Evolutionary conservation across 2,113 vertebrate species (phyloP).

Genomic region (Mus spicilegus): DNA sequence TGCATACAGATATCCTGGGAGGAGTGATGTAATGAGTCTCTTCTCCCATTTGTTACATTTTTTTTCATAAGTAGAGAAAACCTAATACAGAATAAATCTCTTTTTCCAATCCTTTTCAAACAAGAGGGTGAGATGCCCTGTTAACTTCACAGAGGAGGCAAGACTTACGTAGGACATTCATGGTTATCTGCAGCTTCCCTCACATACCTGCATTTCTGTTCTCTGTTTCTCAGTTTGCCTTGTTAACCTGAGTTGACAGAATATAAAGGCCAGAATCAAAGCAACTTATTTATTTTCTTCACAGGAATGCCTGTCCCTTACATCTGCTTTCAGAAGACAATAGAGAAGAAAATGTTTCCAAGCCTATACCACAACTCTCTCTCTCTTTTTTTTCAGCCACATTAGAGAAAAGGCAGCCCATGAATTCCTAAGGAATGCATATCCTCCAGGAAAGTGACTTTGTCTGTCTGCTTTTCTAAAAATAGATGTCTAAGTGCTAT

Average conservation of each 20-base stretch:
- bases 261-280: constrained; percentile 66
- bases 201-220: constrained; percentile 9
- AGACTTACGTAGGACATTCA: constrained; percentile 30
- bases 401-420: constrained; percentile 66
- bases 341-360: constrained; percentile 73
- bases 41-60: background rate
- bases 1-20: no score
- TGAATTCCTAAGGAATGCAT: background rate
- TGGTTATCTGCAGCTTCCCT: constrained; percentile 63
- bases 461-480: background rate
- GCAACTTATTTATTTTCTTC: constrained; percentile 61
- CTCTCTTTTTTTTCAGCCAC: constrained; percentile 62
- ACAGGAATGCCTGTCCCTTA: constrained; percentile 50
- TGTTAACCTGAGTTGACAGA: constrained; percentile 72
- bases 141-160: constrained; percentile 66
- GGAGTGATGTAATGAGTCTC: background rate
- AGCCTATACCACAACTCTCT: constrained; percentile 60
- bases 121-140: constrained; percentile 23
- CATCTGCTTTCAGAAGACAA: constrained; percentile 70
- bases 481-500: background rate
- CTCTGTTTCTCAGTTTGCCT: constrained; percentile 25
- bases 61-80: constrained; percentile 39
- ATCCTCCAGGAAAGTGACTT: background rate
- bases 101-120: background rate
- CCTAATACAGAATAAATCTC: constrained; percentile 43